Conservation (phyloP, 1,140 invertebrate species). For the Hyles vespertilio region DNA sequence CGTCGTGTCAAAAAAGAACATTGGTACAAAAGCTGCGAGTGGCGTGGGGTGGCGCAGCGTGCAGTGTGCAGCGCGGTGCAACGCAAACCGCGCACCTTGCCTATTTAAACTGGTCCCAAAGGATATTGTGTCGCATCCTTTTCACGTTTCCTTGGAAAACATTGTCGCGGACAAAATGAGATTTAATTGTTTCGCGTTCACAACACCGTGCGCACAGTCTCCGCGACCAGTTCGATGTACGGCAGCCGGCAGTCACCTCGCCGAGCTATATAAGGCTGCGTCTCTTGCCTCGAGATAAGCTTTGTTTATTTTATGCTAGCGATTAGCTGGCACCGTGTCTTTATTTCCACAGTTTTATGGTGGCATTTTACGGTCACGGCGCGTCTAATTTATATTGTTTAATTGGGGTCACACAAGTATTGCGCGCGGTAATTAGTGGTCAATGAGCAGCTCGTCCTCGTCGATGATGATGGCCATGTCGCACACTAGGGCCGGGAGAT, state of each 20-base stretch:
- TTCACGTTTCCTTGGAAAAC: conserved; percentile 18
- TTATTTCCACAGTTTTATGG: conserved; percentile 31
- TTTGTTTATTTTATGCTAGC: conserved; percentile 55
- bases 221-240: conserved; percentile 22
- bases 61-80: conserved; percentile 8
- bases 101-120: conserved; percentile 20
- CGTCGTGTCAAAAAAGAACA: background rate
- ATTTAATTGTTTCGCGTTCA: conserved; percentile 25
- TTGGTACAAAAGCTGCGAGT: conserved; percentile 18
- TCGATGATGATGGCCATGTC: background rate
- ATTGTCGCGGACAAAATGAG: conserved; percentile 23
- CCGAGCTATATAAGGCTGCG: conserved; percentile 45
- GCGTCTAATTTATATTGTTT: conserved; percentile 17
- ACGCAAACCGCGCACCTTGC: conserved; percentile 24
- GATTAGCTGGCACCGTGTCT: conserved; percentile 33
- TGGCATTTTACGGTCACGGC: conserved; percentile 21
- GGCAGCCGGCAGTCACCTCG: conserved; percentile 23
- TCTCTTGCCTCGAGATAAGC: conserved; percentile 54
- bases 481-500: background rate
- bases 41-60: background rate
- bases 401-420: conserved; percentile 19
- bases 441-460: conserved; percentile 2
- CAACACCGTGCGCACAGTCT: conserved; percentile 15
- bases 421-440: background rate
- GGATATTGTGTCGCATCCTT: conserved; percentile 19